These are phyloP conservation scores for Scaptomyza cyrtandrae DNA, from an alignment of 2,888 invertebrate genomes.

Conservation along the genomic window DNA sequence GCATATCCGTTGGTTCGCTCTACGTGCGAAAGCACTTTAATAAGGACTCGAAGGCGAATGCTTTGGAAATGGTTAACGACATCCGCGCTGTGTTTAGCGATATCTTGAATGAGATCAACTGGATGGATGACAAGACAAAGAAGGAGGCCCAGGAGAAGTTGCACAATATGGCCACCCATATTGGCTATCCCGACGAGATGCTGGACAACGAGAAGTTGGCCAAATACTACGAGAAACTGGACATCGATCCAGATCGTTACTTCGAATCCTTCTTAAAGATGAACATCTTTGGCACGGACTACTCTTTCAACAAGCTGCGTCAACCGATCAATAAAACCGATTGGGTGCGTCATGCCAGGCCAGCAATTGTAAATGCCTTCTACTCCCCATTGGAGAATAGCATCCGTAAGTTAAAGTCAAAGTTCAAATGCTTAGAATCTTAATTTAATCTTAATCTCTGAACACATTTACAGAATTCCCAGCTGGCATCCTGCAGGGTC, in stretches of 20 bases:
- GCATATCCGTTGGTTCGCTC: conserved; percentile 91
- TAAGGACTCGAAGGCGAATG: conserved; percentile 92
- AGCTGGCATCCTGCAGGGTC: conserved; percentile 96
- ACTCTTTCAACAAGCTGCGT: conserved; percentile 90
- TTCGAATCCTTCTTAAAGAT: conserved; percentile 91
- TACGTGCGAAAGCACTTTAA: conserved; percentile 95
- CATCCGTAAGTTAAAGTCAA: conserved; percentile 90
- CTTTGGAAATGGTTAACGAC: conserved; percentile 94
- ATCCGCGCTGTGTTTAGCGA: conserved; percentile 93
- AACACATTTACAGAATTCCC: conserved; percentile 90
- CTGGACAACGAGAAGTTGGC: conserved; percentile 92
- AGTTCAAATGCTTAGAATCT: neutral
- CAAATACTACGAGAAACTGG: conserved; percentile 91
- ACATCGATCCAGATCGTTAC: conserved; percentile 89
- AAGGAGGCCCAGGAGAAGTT: conserved; percentile 91
- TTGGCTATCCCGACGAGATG: conserved; percentile 96
- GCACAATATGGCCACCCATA: conserved; percentile 93
- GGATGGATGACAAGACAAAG: conserved; percentile 96
- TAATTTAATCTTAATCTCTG: neutral
- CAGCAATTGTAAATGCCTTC: conserved; percentile 94
- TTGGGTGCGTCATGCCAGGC: conserved; percentile 93
- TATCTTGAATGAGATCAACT: conserved; percentile 91
- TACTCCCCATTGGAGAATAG: conserved; percentile 94
- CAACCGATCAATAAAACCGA: conserved; percentile 93
- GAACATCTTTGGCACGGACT: conserved; percentile 92